A percentile compares a stretch with the other conserved stretches of the same genome.
These are phyloP conservation scores for Xylocampa areola DNA, from an alignment of 2,888 invertebrate species.

Conservation along the genomic window DNA sequence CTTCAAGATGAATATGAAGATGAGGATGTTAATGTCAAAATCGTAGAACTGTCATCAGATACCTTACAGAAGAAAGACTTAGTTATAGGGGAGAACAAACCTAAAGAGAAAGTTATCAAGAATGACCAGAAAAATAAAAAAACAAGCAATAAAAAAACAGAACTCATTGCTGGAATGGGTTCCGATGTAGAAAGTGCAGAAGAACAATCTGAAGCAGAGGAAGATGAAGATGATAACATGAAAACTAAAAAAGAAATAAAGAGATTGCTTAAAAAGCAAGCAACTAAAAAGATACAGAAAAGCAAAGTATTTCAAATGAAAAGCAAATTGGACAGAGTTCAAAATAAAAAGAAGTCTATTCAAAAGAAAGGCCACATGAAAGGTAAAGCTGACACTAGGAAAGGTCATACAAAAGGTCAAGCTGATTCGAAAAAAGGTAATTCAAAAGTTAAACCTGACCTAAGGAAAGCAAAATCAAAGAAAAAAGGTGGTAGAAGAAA, in stretches of 20 bases:
- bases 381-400: constrained; percentile 66
- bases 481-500: constrained; percentile 79
- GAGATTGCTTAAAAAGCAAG: constrained; percentile 92
- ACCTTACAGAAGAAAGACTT: constrained; percentile 92
- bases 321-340: constrained; percentile 91
- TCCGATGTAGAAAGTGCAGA: constrained; percentile 73
- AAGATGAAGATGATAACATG: constrained; percentile 74
- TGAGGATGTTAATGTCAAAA: constrained; percentile 94
- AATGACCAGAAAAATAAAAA: constrained; percentile 60
- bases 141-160: constrained; percentile 54
- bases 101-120: constrained; percentile 70
- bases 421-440: constrained; percentile 69
- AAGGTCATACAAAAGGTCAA: constrained; percentile 60
- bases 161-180: constrained; percentile 79
- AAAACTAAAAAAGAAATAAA: constrained; percentile 92
- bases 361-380: constrained; percentile 78
- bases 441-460: constrained; percentile 58
- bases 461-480: constrained; percentile 81
- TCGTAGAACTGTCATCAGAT: constrained; percentile 93
- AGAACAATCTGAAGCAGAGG: constrained; percentile 70
- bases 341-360: constrained; percentile 92
- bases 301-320: constrained; percentile 94
- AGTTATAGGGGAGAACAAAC: constrained; percentile 93
- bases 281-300: constrained; percentile 93
- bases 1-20: constrained; percentile 93